Base-by-base conservation (phyloP, 1,140 invertebrate genomes). In the Lepidotrigona ventralis region DNA sequence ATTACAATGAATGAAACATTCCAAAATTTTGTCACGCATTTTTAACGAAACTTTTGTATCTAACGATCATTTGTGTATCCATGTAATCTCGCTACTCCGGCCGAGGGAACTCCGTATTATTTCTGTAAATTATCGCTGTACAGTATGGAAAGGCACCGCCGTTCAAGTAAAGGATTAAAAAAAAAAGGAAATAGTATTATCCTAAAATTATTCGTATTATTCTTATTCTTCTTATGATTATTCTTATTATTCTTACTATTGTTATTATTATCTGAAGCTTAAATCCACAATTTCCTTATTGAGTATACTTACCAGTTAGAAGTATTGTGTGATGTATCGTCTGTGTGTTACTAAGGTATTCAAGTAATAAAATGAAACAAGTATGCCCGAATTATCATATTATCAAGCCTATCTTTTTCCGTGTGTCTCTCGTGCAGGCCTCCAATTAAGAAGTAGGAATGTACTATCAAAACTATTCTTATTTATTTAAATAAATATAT, bases 271-370 rank as follows among this genome's bases (percentile, higher is more conserved):
- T 90, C 84, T 82, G 82, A 90, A 90, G 88, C 85, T 90, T 91
- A 85, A 86, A 91, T 88, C 77, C 71, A 90, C 85, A 83, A 76
- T 88, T 91, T 88, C 89, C 88, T 89, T 92, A 90, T 90, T 79
- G 89, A 90, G 86, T 86, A 92, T 91, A 91, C 86, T 89, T 90
- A 92, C 88, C 85, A 91, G 82, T 87, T 92, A 93, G 90, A 91
- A 91, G 86, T 92, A 92, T 90, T 79, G 92, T 91, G 92, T 92
- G 92, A 92, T 93, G 92, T 93, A 92, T 90, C 81, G 88, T 92
- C 90, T 93, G 90, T 92, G 92, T 92, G 91, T 92, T 91, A 90
- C 60, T 58, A 83, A 92, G 89, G 80, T 92, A 91, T 89, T 85
- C 83, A 91, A 88, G 86, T 90, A 93, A 93, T 93, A 92, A 92